Evolutionary conservation across 2,113 vertebrate species (phyloP).

Genomic region (Chinchilla lanigera): DNA sequence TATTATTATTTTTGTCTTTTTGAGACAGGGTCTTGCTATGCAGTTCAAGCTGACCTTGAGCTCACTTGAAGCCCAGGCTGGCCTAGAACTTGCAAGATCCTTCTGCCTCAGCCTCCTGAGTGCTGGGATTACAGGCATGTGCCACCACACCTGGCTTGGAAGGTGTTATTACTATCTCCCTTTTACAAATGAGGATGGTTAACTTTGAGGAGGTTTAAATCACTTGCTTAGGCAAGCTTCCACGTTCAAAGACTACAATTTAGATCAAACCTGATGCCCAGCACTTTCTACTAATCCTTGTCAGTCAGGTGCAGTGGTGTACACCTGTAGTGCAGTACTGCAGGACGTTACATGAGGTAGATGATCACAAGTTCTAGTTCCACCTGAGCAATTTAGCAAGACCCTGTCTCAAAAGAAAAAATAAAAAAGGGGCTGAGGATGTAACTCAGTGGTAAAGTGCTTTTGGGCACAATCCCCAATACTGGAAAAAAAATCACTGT

Average conservation of each 20-base stretch:
- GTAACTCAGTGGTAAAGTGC: background rate
- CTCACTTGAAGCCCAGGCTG: too few species aligned
- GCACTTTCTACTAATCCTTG: background rate
- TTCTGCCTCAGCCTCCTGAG: too few species aligned
- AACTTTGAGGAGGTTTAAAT: background rate
- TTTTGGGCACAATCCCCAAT: background rate
- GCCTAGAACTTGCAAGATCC: too few species aligned
- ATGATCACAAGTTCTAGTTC: background rate
- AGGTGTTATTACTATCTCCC: background rate
- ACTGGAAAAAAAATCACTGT: background rate
- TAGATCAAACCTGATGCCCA: background rate
- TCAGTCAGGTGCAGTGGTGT: background rate
- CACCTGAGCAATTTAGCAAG: background rate
- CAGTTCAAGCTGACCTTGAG: too few species aligned
- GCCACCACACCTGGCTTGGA: too few species aligned
- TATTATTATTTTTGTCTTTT: too few species aligned
- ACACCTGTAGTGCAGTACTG: background rate
- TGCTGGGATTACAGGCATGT: too few species aligned
- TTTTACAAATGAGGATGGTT: constrained; percentile 17
- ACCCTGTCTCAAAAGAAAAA: background rate
- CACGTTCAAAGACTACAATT: background rate
- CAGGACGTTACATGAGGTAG: background rate
- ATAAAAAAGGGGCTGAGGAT: background rate
- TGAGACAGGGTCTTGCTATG: too few species aligned
- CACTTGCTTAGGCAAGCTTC: background rate